These are phyloP conservation scores for Oncorhynchus kisutch DNA, from an alignment of 2,113 vertebrate species.

Conservation along the genomic window DNA sequence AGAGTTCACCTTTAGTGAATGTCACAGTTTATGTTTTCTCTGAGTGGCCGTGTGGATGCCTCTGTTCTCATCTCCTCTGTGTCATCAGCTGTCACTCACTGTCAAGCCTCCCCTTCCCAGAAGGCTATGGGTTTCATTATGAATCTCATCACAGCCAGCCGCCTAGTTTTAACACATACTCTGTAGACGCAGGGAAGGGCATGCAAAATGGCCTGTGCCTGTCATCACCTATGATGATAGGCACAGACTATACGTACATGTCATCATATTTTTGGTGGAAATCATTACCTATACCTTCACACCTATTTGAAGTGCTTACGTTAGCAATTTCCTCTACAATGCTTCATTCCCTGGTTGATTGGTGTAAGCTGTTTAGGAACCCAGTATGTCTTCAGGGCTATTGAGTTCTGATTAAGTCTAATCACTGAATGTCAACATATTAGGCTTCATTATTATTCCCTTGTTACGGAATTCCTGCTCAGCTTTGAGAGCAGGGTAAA, in stretches of 20 bases:
- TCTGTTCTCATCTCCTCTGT: slow-evolving; percentile 21
- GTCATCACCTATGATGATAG: background rate
- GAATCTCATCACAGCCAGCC: background rate
- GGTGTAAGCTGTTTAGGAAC: background rate
- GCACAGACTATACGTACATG: background rate
- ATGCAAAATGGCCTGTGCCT: background rate
- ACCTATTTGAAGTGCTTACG: background rate
- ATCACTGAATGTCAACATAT: background rate
- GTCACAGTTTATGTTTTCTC: slow-evolving; percentile 37
- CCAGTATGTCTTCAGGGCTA: background rate
- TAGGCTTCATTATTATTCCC: background rate
- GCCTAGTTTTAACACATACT: background rate
- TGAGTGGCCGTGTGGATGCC: slow-evolving; percentile 14
- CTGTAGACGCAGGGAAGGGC: background rate
- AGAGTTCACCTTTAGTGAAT: slow-evolving; percentile 47
- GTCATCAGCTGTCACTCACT: slow-evolving; percentile 33
- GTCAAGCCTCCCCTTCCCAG: background rate
- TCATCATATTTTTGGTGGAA: background rate
- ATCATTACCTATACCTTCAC: too few relatives aligned
- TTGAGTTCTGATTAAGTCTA: background rate
- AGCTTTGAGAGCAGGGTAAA: too few relatives aligned
- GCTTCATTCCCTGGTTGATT: background rate
- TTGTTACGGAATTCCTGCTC: background rate
- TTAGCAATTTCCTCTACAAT: background rate
- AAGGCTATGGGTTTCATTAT: background rate